These are phyloP conservation scores for Temnothorax ravouxi DNA, from an alignment of 2,888 invertebrate genomes.

Conservation along the genomic window DNA sequence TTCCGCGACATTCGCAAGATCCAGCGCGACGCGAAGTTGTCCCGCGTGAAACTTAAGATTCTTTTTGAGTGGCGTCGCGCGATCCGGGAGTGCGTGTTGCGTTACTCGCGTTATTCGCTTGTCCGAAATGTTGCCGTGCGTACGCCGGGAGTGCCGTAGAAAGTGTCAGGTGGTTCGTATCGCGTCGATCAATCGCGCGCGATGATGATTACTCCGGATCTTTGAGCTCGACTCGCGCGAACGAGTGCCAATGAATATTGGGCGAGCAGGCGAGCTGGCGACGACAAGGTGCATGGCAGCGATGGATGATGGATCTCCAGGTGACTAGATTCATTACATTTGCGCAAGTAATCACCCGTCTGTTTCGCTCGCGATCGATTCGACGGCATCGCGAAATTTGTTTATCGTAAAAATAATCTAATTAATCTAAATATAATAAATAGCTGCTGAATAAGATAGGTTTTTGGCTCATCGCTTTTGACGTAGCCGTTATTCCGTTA, in stretches of 20 bases:
- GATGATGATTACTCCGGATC: neutral
- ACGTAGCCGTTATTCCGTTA: neutral
- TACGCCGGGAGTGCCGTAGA: neutral
- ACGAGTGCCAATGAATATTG: neutral
- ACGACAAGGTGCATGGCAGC: neutral
- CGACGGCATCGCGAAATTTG: neutral
- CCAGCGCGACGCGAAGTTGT: neutral
- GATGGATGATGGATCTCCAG: neutral
- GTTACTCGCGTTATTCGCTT: neutral
- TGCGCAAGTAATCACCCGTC: neutral
- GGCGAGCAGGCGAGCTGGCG: no score
- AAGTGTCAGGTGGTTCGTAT: neutral
- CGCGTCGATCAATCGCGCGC: no score
- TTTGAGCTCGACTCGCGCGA: neutral
- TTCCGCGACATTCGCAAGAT: neutral
- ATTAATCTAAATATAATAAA: neutral
- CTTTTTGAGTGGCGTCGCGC: neutral
- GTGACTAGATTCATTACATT: neutral
- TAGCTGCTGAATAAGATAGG: neutral
- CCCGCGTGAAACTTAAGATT: neutral
- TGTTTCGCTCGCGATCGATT: neutral
- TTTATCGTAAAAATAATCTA: neutral
- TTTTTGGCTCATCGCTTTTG: neutral
- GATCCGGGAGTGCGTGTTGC: neutral
- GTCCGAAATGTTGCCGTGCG: neutral